Conservation (phyloP, 2,113 vertebrate species). For the Clarias macrocephalus region DNA sequence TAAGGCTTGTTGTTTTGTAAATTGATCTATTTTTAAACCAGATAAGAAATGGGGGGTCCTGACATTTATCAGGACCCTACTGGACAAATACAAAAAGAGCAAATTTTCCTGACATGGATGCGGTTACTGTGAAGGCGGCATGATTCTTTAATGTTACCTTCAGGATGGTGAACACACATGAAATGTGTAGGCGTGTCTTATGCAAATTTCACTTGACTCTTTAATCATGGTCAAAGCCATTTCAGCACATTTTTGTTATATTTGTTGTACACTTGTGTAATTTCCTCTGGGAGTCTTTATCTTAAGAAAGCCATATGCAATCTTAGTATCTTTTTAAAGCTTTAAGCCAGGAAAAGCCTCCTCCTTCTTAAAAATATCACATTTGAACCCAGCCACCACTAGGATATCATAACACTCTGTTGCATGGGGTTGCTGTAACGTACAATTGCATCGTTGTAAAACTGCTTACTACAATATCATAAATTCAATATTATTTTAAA, state of each 20-base stretch:
- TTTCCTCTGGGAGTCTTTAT: neutral
- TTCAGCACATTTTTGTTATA: neutral
- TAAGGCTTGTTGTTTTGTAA: too few species aligned
- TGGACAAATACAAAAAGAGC: constrained; percentile 31
- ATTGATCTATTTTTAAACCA: neutral
- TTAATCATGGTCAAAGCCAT: neutral
- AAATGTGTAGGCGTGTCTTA: constrained; percentile 1
- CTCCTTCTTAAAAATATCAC: neutral
- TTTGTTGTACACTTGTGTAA: neutral
- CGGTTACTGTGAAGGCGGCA: neutral
- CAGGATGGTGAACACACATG: neutral
- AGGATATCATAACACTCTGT: neutral
- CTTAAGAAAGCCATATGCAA: neutral
- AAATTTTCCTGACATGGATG: neutral
- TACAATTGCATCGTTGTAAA: too few species aligned
- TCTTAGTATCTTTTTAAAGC: neutral
- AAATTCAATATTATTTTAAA: too few species aligned
- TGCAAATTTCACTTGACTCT: neutral
- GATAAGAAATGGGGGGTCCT: neutral
- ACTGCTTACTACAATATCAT: too few species aligned
- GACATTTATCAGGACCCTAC: neutral
- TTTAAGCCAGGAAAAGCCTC: neutral
- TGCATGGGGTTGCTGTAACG: neutral
- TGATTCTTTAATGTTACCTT: neutral
- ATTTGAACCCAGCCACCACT: neutral